A percentile compares a stretch with the other conserved stretches of the same genome.
phyloP scores from a whole-genome alignment of 1,140 invertebrate genomes.

The Philopotamus ludificatus region DNA sequence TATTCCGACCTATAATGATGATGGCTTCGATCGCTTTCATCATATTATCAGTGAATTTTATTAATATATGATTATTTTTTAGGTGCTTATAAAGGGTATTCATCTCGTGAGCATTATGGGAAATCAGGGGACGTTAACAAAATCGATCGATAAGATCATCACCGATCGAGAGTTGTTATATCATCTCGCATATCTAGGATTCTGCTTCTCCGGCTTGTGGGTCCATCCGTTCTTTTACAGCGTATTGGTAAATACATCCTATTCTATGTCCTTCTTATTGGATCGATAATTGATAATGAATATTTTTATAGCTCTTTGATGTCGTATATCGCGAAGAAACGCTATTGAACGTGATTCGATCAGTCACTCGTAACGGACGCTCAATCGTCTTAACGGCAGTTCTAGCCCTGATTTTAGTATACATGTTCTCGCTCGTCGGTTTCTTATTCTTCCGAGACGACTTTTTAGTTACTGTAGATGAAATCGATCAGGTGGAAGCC shows the following conservation, averaged over 20 bases:
- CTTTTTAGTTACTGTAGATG: constrained; percentile 85
- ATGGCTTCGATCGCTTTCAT: no score
- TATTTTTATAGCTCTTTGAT: constrained; percentile 79
- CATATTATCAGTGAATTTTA: constrained; percentile 3
- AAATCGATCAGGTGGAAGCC: constrained; percentile 52
- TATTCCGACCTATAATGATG: no score
- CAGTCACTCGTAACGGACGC: constrained; percentile 95
- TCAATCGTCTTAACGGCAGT: constrained; percentile 97
- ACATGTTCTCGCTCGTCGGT: constrained; percentile 98
- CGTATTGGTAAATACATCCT: constrained; percentile 73
- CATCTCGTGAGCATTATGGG: constrained; percentile 98
- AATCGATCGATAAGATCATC: constrained; percentile 81
- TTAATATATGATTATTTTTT: constrained; percentile 49
- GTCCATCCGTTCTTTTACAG: constrained; percentile 98
- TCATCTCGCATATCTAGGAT: constrained; percentile 84
- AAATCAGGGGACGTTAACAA: constrained; percentile 94
- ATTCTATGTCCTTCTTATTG: no score
- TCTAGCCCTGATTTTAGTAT: constrained; percentile 95
- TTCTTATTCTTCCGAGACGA: constrained; percentile 98
- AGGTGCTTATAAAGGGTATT: constrained; percentile 90
- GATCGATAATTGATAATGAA: neutral
- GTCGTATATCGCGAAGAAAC: constrained; percentile 99
- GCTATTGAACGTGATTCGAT: constrained; percentile 95
- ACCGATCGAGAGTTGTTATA: constrained; percentile 93
- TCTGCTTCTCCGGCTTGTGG: constrained; percentile 88